Percentiles rank a stretch among this genome's conserved stretches.
Conservation (phyloP, 2,113 vertebrate genomes). For the Hippocampus zosterae region DNA sequence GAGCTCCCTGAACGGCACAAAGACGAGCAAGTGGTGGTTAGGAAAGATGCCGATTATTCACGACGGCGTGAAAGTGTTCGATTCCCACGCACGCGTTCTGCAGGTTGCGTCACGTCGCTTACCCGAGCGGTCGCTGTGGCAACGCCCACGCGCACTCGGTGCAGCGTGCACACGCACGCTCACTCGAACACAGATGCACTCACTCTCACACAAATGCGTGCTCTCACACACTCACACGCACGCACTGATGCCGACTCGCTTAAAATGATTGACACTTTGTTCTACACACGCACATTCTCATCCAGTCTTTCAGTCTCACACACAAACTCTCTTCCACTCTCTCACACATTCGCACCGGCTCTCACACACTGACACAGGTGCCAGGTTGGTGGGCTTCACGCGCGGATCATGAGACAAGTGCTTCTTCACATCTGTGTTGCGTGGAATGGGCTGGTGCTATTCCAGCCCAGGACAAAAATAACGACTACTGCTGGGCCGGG, state of each 20-base stretch:
- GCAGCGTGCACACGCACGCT: background rate
- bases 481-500: too few species aligned
- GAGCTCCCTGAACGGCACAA: background rate
- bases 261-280: too few species aligned
- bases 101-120: background rate
- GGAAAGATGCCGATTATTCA: background rate
- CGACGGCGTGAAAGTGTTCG: background rate
- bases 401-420: background rate
- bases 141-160: background rate
- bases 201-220: background rate
- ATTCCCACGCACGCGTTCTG: slow-evolving; percentile 4
- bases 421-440: background rate
- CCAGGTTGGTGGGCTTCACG: too few species aligned
- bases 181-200: background rate
- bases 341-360: background rate
- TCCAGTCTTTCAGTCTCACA: too few species aligned
- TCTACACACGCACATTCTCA: background rate
- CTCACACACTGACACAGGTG: background rate
- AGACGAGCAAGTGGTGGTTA: background rate
- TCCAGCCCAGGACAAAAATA: background rate
- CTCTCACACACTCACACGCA: too few species aligned
- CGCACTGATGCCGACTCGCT: too few species aligned
- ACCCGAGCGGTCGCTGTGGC: background rate
- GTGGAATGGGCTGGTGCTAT: background rate
- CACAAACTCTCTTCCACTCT: too few species aligned